Conservation (phyloP, 2,888 invertebrate species). For the Drosophila acutilabella region DNA sequence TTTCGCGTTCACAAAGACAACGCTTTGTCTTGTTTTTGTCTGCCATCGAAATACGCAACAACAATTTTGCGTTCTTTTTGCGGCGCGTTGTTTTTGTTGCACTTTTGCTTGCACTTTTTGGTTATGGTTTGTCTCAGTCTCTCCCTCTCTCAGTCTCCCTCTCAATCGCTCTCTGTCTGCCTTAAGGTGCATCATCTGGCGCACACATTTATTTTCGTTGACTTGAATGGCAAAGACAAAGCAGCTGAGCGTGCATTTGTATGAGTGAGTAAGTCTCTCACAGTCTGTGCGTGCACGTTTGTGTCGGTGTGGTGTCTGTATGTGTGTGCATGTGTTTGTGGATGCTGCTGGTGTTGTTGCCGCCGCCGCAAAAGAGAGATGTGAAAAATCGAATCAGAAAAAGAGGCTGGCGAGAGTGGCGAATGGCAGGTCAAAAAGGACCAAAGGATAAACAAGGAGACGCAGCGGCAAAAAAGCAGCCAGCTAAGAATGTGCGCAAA, state of each 20-base stretch:
- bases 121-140: slow-evolving; percentile 30
- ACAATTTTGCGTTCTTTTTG: slow-evolving; percentile 39
- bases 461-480: slow-evolving; percentile 44
- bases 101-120: slow-evolving; percentile 47
- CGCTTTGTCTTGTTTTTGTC: slow-evolving; percentile 41
- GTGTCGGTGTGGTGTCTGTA: slow-evolving; percentile 43
- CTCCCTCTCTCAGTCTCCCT: background rate
- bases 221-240: slow-evolving; percentile 62
- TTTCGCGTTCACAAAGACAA: slow-evolving; percentile 41
- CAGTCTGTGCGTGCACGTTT: slow-evolving; percentile 18
- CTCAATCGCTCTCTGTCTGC: background rate
- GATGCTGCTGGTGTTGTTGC: slow-evolving; percentile 46
- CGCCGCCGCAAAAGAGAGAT: slow-evolving; percentile 28
- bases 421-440: slow-evolving; percentile 65
- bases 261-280: slow-evolving; percentile 31
- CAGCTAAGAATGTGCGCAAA: slow-evolving; percentile 66
- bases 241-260: slow-evolving; percentile 64
- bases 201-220: slow-evolving; percentile 65
- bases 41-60: slow-evolving; percentile 5
- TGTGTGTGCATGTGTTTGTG: slow-evolving; percentile 25
- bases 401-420: slow-evolving; percentile 47
- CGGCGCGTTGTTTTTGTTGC: slow-evolving; percentile 26
- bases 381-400: slow-evolving; percentile 77
- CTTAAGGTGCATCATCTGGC: slow-evolving; percentile 48
- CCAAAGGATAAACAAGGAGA: slow-evolving; percentile 71